phyloP scores from a whole-genome alignment of 2,888 invertebrate genomes.

The Conchocele bisecta region DNA sequence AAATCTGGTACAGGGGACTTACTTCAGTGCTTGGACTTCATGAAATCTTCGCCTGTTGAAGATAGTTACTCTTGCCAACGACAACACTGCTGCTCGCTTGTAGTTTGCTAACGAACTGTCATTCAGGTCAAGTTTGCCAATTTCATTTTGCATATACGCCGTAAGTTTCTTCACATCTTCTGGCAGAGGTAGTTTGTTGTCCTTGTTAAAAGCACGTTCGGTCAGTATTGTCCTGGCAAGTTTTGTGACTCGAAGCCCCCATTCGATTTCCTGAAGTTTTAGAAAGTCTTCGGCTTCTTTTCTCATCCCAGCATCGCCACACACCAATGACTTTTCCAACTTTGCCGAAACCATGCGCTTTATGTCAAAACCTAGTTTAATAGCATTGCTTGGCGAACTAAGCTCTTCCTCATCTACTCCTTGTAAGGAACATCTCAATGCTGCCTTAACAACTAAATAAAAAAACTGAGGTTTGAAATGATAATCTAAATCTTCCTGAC shows the following conservation, averaged over 20 bases:
- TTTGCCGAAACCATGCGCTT: constrained; percentile 36
- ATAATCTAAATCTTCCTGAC: constrained; percentile 1
- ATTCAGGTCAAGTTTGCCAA: constrained; percentile 22
- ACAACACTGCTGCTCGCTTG: constrained; percentile 27
- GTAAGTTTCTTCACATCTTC: constrained; percentile 42
- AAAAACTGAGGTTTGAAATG: constrained; percentile 40
- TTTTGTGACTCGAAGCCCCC: constrained; percentile 47
- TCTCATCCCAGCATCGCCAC: constrained; percentile 8
- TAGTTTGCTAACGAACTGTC: constrained; percentile 36
- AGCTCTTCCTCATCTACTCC: constrained; percentile 44
- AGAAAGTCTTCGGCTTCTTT: constrained; percentile 48
- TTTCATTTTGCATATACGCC: constrained; percentile 2
- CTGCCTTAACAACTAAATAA: constrained; percentile 35
- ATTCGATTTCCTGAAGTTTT: constrained; percentile 42
- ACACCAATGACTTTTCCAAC: constrained; percentile 31
- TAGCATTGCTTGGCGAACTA: constrained; percentile 41
- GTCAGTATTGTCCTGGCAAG: constrained; percentile 42
- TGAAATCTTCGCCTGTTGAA: constrained; percentile 54
- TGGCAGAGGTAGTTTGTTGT: constrained; percentile 41
- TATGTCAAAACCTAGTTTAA: constrained; percentile 45
- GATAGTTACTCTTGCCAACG: constrained; percentile 38
- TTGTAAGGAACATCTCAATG: constrained; percentile 28
- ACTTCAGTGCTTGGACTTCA: constrained; percentile 55
- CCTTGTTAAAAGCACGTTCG: constrained; percentile 32
- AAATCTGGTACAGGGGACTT: no score